phyloP scores from a whole-genome alignment of 64 coral and sea anemone species.

The Montipora foliosa region DNA sequence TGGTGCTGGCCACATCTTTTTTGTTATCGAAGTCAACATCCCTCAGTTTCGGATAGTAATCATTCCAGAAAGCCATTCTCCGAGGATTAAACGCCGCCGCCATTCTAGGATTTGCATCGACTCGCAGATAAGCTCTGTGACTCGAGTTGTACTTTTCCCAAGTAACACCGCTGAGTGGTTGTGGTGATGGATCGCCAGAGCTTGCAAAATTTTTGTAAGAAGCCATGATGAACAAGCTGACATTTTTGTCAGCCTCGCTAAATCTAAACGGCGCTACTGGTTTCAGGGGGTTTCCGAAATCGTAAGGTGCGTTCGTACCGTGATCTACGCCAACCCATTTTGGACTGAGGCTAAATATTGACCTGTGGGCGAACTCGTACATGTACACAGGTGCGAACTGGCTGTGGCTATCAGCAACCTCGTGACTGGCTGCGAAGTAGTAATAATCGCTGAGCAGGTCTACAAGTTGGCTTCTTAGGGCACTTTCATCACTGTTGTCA shows the following conservation, averaged over 20 bases:
- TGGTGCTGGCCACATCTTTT: too few relatives aligned
- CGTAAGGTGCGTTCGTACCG: background rate
- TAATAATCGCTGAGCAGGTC: background rate
- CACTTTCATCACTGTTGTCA: constrained; percentile 3
- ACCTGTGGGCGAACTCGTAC: background rate
- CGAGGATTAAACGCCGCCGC: background rate
- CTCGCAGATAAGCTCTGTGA: constrained; percentile 29
- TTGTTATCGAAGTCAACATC: too few relatives aligned
- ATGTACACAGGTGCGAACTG: background rate
- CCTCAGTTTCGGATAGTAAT: constrained; percentile 53
- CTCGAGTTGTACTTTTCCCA: constrained; percentile 55
- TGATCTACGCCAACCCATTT: background rate
- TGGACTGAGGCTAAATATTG: background rate
- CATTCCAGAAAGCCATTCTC: constrained; percentile 62
- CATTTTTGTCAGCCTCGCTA: background rate
- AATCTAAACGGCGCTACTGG: background rate
- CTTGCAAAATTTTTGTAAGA: background rate
- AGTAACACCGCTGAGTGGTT: background rate
- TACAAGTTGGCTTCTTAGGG: background rate
- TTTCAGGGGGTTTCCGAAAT: background rate
- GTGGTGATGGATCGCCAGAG: background rate
- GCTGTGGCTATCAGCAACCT: background rate
- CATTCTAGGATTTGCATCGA: background rate
- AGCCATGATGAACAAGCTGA: background rate
- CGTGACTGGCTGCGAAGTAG: background rate